Percentiles rank a stretch among this genome's conserved stretches.
phyloP scores from a whole-genome alignment of 1,140 invertebrate species.

The Drosophila repleta region DNA sequence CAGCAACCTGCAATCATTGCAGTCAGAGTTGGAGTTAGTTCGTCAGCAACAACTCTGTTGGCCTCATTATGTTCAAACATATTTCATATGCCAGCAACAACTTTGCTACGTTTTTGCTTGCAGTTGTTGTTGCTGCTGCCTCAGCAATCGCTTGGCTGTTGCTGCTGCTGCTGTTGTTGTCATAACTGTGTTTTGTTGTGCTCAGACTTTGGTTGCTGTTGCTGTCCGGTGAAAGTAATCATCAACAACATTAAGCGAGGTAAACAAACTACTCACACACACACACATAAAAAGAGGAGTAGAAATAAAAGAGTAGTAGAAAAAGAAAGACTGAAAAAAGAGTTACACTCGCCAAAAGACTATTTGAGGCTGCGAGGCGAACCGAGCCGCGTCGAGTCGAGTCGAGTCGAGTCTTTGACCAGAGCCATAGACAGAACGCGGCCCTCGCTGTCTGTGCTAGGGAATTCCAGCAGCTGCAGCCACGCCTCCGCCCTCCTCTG shows the following conservation, averaged over 20 bases:
- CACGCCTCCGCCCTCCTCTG: not conserved
- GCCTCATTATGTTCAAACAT: conserved; percentile 68
- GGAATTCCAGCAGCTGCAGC: conserved; percentile 44
- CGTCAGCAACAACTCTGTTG: conserved; percentile 47
- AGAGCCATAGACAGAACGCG: conserved; percentile 30
- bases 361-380: conserved; percentile 19
- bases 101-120: conserved; percentile 54
- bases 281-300: conserved; percentile 27
- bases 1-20: conserved; percentile 51
- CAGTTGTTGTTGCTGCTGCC: conserved; percentile 27
- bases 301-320: conserved; percentile 31
- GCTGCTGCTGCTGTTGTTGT: conserved; percentile 54
- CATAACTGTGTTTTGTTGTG: conserved; percentile 72
- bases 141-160: conserved; percentile 41
- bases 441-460: conserved; percentile 18
- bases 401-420: conserved; percentile 18
- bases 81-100: conserved; percentile 63
- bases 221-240: conserved; percentile 77
- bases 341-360: conserved; percentile 63
- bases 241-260: conserved; percentile 64
- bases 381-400: not conserved
- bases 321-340: conserved; percentile 28
- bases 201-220: conserved; percentile 48
- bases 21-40: conserved; percentile 45
- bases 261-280: conserved; percentile 46